These are phyloP conservation scores for Stegana nigrithorax DNA, from an alignment of 2,888 invertebrate genomes.

Conservation along the genomic window DNA sequence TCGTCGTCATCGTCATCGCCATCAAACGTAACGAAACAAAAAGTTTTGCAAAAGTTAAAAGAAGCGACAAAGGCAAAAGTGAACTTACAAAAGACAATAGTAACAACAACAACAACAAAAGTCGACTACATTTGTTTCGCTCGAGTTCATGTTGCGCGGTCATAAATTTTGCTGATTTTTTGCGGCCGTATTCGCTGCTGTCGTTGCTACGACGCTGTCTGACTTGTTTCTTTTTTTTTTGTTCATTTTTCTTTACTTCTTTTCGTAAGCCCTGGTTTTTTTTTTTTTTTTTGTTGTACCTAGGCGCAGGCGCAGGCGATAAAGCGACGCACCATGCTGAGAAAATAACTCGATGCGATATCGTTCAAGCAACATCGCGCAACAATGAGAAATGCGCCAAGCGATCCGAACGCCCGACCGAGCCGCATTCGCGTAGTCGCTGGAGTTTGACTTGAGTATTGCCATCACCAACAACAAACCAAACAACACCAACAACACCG, in stretches of 20 bases:
- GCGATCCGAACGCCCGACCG: neutral
- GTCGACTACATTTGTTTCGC: constrained; percentile 29
- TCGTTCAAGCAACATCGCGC: constrained; percentile 15
- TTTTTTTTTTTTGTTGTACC: neutral
- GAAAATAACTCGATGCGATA: constrained; percentile 21
- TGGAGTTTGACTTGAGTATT: too few species aligned
- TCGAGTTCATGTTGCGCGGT: constrained; percentile 36
- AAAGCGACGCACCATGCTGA: constrained; percentile 12
- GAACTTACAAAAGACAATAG: neutral
- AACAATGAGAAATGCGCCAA: constrained; percentile 17
- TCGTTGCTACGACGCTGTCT: constrained; percentile 19
- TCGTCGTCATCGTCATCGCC: too few species aligned
- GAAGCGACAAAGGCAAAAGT: constrained; percentile 14
- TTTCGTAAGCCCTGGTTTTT: too few species aligned
- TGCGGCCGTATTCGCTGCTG: constrained; percentile 11
- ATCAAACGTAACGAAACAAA: constrained; percentile 13
- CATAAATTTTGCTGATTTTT: constrained; percentile 33
- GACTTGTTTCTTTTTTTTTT: too few species aligned
- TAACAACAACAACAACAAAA: constrained; percentile 15
- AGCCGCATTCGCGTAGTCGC: constrained; percentile 20
- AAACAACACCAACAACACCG: neutral
- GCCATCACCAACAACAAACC: neutral
- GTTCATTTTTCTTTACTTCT: too few species aligned
- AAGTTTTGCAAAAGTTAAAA: neutral
- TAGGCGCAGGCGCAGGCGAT: neutral